Conservation (phyloP, 1,140 invertebrate species). For the Bombus confusus region DNA sequence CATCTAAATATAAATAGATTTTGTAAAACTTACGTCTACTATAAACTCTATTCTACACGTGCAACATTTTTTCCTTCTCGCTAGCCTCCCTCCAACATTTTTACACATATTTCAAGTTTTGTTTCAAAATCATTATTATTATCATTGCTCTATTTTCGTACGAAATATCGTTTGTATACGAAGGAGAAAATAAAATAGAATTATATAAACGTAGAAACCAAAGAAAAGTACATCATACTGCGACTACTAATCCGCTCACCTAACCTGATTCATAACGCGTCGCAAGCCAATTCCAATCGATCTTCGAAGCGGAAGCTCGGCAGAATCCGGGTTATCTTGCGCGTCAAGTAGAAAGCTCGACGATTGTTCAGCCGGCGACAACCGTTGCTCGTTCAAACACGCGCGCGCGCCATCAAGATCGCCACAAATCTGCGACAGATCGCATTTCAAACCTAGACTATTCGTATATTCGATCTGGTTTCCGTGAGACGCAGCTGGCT, state of each 20-base stretch:
- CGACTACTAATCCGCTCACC: not conserved
- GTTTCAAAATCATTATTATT: no score
- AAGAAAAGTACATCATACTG: not conserved
- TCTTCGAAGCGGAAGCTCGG: not conserved
- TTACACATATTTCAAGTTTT: no score
- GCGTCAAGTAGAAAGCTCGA: conserved; percentile 60
- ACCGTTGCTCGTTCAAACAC: not conserved
- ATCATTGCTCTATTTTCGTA: no score
- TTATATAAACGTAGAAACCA: not conserved
- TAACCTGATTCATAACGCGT: not conserved
- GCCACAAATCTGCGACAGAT: conserved; percentile 29
- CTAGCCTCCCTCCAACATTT: no score
- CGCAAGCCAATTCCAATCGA: conserved; percentile 20
- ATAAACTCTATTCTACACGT: no score
- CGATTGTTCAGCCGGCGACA: conserved; percentile 48
- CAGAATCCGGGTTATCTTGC: conserved; percentile 19
- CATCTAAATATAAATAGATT: no score
- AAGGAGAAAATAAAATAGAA: no score
- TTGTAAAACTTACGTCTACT: no score
- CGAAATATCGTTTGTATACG: no score
- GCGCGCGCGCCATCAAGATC: conserved; percentile 33
- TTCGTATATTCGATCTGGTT: not conserved
- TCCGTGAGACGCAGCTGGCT: not conserved
- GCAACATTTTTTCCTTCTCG: no score
- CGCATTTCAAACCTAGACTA: not conserved